phyloP scores from a whole-genome alignment of 2,888 invertebrate genomes.

The Cloeon dipterum region DNA sequence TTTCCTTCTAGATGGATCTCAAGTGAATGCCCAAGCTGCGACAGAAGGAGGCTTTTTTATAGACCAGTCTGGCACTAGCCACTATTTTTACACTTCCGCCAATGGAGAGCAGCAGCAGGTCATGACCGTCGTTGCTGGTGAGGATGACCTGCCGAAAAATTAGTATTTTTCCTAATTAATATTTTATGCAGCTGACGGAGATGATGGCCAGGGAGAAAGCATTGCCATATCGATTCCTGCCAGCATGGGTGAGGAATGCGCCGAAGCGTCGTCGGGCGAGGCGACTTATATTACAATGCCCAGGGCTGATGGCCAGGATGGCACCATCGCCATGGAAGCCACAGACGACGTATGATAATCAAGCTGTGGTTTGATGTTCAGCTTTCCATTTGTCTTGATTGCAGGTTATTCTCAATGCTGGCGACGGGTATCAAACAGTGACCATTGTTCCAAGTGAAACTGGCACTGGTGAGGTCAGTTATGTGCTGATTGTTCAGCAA shows the following conservation, averaged over 20 bases:
- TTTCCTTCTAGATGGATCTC: conserved; percentile 4
- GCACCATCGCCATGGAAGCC: conserved; percentile 7
- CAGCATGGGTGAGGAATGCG: conserved; percentile 10
- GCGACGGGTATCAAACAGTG: conserved; percentile 52
- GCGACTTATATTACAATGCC: conserved; percentile 10
- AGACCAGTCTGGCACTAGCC: conserved; percentile 51
- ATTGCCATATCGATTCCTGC: conserved; percentile 4
- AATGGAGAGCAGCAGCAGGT: conserved; percentile 36
- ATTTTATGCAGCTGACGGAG: conserved; percentile 16
- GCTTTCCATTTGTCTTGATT: not conserved
- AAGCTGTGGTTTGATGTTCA: too few species aligned
- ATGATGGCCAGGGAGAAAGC: conserved; percentile 23
- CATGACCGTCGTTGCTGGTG: conserved; percentile 32
- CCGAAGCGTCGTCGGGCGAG: conserved; percentile 6
- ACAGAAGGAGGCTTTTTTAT: conserved; percentile 52
- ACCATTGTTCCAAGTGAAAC: conserved; percentile 62
- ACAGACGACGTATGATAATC: conserved; percentile 7
- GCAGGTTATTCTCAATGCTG: conserved; percentile 28
- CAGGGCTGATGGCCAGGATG: conserved; percentile 8
- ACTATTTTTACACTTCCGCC: conserved; percentile 57
- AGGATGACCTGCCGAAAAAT: not conserved
- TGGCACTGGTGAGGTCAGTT: conserved; percentile 59
- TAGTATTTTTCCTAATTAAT: not conserved
- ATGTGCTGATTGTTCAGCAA: conserved; percentile 66
- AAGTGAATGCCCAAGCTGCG: conserved; percentile 4